Evolutionary conservation across 1,140 invertebrate species (phyloP), one percentile per base, ranked within the genome.

Genomic region (Drosophila leontia): DNA sequence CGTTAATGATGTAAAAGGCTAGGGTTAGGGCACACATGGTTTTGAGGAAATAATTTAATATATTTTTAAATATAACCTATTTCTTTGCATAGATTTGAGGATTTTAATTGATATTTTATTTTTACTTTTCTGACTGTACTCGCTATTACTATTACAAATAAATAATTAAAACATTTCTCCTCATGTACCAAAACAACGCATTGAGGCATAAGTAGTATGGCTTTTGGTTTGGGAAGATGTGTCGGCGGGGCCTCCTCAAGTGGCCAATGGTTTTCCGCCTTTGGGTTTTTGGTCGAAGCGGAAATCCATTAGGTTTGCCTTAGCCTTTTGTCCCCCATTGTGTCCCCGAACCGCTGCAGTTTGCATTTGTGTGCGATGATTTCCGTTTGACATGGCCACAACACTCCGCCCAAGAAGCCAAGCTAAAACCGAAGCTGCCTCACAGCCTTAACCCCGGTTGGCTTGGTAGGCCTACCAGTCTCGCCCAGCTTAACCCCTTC

Each of bases 281-380:
- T 83, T 70, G 75, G 83, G 67, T 56, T 78, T 78, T 59, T 60
- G 75, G 57, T 60, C 84, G 79, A 65, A 70, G 68, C 85, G 84
- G 84, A 88, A 90, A 90, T 88, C 85, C 84, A 88, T 88, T 88
- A 88, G 85, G 84, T 80, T 82, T 70, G 53, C 53, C 53, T 56
- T 56, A 39, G 53, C 51, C 53, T 39, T 39, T 56, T 56, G 48
- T 48, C 23, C 59, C 67, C 63, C 63, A 59, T 60, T 71, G 53
- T 71, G 26, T 39, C 45, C 65, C 51, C 45, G 23, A 32, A 51
- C 47, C 56, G 39, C 63, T 86, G 67, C 80, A 87, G 84, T 87
- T 83, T 87, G 83, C 83, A 88, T 34, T 84, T 87, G 77, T 80
- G 80, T 50, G 68, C 44, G 3, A 72, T 78, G 80, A 72, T 87